Percentiles rank a stretch among this genome's conserved stretches.
These are phyloP conservation scores for Edolisoma coerulescens DNA, from an alignment of 2,113 vertebrate genomes.

Conservation along the genomic window DNA sequence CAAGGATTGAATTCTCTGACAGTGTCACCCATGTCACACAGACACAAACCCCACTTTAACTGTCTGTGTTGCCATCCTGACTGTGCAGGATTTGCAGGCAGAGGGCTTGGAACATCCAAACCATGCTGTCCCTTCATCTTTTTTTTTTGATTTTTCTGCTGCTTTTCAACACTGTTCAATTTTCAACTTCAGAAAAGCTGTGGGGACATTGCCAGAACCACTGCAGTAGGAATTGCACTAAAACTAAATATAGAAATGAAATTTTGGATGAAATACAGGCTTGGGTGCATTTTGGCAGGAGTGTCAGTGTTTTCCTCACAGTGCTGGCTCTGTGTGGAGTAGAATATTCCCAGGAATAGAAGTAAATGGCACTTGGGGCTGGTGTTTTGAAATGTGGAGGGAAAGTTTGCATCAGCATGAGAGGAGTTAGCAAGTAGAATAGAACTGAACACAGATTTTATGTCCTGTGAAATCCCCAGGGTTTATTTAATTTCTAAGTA, in stretches of 20 bases:
- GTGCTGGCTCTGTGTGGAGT: neutral
- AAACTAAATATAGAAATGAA: conserved; percentile 33
- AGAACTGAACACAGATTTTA: neutral
- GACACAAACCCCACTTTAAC: neutral
- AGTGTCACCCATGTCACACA: neutral
- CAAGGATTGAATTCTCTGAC: fast-evolving
- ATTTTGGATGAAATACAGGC: conserved; percentile 24
- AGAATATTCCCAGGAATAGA: conserved; percentile 38
- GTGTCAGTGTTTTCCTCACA: neutral
- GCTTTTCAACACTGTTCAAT: neutral
- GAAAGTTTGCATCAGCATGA: neutral
- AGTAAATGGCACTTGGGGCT: neutral
- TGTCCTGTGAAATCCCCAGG: neutral
- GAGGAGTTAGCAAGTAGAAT: neutral
- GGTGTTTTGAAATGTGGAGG: neutral
- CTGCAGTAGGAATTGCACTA: conserved; percentile 8
- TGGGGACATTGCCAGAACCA: conserved; percentile 15
- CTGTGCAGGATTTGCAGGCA: neutral
- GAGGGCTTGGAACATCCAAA: neutral
- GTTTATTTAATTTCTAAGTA: neutral
- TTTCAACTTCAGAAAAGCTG: neutral
- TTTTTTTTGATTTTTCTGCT: neutral
- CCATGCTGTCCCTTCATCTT: fast-evolving
- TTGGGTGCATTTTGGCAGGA: conserved; percentile 42
- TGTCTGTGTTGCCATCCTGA: neutral